Conservation (phyloP, 2,888 invertebrate genomes). For the Synanthedon tipuliformis region DNA sequence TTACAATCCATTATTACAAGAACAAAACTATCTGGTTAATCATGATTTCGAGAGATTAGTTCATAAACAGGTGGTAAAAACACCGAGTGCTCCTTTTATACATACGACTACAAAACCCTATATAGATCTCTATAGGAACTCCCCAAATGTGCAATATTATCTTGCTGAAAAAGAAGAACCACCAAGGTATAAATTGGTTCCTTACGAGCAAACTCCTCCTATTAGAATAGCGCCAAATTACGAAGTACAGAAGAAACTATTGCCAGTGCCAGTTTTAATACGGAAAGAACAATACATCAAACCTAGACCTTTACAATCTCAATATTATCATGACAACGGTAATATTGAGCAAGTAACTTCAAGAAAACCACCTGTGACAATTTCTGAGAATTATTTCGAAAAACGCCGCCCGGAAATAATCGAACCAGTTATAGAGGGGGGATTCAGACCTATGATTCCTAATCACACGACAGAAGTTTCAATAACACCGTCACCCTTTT, state of each 20-base stretch:
- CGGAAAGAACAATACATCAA: conserved; percentile 43
- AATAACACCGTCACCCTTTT: conserved; percentile 16
- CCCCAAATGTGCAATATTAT: conserved; percentile 45
- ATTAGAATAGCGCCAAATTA: conserved; percentile 22
- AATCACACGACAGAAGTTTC: conserved; percentile 25
- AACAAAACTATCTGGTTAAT: conserved; percentile 20
- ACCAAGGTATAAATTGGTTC: conserved; percentile 57
- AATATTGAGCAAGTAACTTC: conserved; percentile 9
- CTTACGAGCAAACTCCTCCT: conserved; percentile 63
- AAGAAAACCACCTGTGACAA: conserved; percentile 35
- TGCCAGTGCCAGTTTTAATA: conserved; percentile 23
- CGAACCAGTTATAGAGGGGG: conserved; percentile 44
- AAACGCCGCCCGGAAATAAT: conserved; percentile 23
- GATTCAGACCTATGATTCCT: conserved; percentile 42
- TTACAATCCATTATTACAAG: conserved; percentile 31
- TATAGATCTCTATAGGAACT: conserved; percentile 32
- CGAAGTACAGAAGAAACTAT: conserved; percentile 7
- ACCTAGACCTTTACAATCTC: conserved; percentile 37
- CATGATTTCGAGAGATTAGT: conserved; percentile 29
- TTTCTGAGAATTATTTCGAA: conserved; percentile 55
- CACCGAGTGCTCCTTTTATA: conserved; percentile 23
- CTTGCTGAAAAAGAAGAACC: conserved; percentile 39
- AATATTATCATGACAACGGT: conserved; percentile 31
- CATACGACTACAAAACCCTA: conserved; percentile 37
- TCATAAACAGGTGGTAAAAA: conserved; percentile 31